phyloP scores from a whole-genome alignment of 2,888 invertebrate genomes.

The Ischnus inquisitorius region DNA sequence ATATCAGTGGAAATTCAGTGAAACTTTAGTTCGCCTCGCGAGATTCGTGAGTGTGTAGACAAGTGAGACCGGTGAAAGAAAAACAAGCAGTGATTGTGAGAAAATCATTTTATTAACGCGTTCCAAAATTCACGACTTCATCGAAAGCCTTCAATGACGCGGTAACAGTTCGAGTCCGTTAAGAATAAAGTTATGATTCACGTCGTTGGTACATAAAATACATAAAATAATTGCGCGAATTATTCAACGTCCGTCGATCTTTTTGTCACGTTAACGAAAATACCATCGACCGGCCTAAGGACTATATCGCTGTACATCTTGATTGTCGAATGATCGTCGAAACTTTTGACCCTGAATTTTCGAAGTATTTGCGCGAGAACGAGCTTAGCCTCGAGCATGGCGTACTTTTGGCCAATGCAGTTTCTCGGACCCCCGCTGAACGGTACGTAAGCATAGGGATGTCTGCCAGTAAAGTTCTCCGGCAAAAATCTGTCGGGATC shows the following conservation, averaged over 20 bases:
- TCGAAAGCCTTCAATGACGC: too few relatives aligned
- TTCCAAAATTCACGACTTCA: too few relatives aligned
- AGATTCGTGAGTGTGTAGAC: too few relatives aligned
- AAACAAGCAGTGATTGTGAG: too few relatives aligned
- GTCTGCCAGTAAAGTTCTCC: conserved; percentile 79
- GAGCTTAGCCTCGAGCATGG: conserved; percentile 76
- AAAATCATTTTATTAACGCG: too few relatives aligned
- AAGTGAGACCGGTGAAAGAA: too few relatives aligned
- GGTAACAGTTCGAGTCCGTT: too few relatives aligned
- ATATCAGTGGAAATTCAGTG: too few relatives aligned
- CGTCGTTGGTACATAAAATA: too few relatives aligned
- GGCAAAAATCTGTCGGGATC: conserved; percentile 85
- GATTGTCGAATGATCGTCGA: conserved; percentile 69
- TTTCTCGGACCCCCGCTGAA: conserved; percentile 82
- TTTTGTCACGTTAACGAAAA: conserved; percentile 48
- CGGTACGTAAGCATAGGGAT: conserved; percentile 80
- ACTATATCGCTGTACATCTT: conserved; percentile 71
- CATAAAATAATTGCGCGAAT: too few relatives aligned
- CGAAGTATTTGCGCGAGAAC: conserved; percentile 73
- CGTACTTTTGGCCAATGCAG: conserved; percentile 80
- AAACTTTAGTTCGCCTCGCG: too few relatives aligned
- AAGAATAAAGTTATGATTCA: too few relatives aligned
- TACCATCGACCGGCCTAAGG: conserved; percentile 72
- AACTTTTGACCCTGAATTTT: conserved; percentile 77
- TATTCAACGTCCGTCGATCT: background rate